phyloP scores from a whole-genome alignment of 2,797 vertebrate genomes.

The Rhinella marina region DNA sequence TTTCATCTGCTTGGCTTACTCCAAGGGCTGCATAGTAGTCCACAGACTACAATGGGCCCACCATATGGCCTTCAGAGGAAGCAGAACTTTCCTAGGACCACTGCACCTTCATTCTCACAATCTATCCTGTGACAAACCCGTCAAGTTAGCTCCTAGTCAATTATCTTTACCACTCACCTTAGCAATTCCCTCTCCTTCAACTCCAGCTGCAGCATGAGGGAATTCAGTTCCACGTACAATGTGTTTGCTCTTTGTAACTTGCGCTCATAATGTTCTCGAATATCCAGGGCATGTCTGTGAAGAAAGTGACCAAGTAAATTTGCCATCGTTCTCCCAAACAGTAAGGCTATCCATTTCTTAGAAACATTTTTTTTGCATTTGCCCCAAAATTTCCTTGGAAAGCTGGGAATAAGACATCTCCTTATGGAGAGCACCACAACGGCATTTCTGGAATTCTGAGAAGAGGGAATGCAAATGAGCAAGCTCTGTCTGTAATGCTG shows the following conservation, averaged over 20 bases:
- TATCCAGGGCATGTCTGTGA: slow-evolving; percentile 91
- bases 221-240: slow-evolving; percentile 97
- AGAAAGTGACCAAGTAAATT: background rate
- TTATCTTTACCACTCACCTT: slow-evolving; percentile 74
- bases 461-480: too few species aligned
- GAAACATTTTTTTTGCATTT: background rate
- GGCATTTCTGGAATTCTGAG: too few species aligned
- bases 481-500: too few species aligned
- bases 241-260: slow-evolving; percentile 97
- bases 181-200: slow-evolving; percentile 94
- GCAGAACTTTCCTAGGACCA: too few species aligned
- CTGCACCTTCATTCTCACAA: too few species aligned
- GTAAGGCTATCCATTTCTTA: background rate
- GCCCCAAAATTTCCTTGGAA: background rate
- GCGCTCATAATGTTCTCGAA: slow-evolving; percentile 95
- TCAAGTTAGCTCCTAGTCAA: background rate
- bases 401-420: too few species aligned
- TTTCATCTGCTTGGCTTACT: too few species aligned
- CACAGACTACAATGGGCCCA: too few species aligned
- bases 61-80: too few species aligned
- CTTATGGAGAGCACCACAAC: too few species aligned
- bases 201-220: slow-evolving; percentile 95
- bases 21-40: too few species aligned
- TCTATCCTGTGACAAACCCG: background rate
- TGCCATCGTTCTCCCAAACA: background rate